phyloP scores from a whole-genome alignment of 2,113 vertebrate species.

The Larimichthys crocea region DNA sequence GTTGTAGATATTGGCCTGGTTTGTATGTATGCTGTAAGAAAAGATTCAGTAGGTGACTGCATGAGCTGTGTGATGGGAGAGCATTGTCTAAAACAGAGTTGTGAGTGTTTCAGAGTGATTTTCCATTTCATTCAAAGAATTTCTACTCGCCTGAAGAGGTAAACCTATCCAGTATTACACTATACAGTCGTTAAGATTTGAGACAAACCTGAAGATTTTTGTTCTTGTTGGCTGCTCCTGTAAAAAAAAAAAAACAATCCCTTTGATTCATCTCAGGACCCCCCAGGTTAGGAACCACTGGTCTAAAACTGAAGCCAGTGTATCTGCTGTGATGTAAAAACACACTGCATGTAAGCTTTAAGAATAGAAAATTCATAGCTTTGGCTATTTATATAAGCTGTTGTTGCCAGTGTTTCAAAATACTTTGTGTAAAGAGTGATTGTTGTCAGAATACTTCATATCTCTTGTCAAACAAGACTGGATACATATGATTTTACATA shows the following conservation, averaged over 20 bases:
- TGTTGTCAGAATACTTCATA: not conserved
- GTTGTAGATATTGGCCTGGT: not conserved
- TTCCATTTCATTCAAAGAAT: not conserved
- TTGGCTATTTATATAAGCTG: not conserved
- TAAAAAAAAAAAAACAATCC: not conserved
- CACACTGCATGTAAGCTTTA: not conserved
- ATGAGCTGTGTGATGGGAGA: not conserved
- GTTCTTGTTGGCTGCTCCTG: too few species aligned
- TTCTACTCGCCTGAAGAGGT: not conserved
- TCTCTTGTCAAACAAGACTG: slow-evolving; percentile 21
- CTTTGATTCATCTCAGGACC: not conserved
- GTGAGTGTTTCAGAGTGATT: not conserved
- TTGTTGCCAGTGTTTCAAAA: not conserved
- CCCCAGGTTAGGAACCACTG: not conserved
- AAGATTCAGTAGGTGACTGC: slow-evolving; percentile 4
- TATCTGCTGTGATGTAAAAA: not conserved
- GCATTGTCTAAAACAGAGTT: not conserved
- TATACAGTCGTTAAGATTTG: not conserved
- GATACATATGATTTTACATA: slow-evolving; percentile 19
- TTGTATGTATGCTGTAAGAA: not conserved
- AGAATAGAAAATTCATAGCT: not conserved
- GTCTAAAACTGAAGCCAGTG: slow-evolving; percentile 1
- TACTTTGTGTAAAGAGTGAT: not conserved
- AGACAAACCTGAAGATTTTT: not conserved
- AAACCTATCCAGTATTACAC: not conserved